Conservation (phyloP, 2,888 invertebrate species). For the Luperina testacea region DNA sequence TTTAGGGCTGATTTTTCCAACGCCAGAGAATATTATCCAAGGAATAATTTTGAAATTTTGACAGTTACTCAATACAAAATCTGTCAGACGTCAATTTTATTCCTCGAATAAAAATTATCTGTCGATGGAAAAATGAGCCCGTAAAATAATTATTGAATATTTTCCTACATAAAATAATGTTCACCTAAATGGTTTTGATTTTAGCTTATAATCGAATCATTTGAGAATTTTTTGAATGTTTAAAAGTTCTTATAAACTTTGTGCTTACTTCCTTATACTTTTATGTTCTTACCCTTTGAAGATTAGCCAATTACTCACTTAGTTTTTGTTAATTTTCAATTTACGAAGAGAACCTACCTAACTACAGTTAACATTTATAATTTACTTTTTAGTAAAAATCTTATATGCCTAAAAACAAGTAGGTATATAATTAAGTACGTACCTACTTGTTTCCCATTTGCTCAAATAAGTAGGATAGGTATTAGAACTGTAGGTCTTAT, state of each 20-base stretch:
- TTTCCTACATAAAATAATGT: background rate
- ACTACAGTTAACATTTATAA: background rate
- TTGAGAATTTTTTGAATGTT: slow-evolving; percentile 28
- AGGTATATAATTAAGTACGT: too few relatives aligned
- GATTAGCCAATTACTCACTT: background rate
- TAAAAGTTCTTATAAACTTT: slow-evolving; percentile 20
- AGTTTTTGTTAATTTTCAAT: background rate
- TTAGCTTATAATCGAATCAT: slow-evolving; percentile 25
- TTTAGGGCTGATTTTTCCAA: too few relatives aligned
- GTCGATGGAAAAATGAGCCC: too few relatives aligned
- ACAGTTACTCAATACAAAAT: too few relatives aligned
- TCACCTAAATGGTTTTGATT: background rate
- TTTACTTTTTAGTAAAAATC: background rate
- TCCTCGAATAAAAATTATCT: too few relatives aligned
- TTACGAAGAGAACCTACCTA: background rate
- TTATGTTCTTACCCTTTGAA: slow-evolving; percentile 15
- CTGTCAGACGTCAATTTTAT: too few relatives aligned
- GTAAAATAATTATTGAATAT: background rate
- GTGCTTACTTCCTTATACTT: slow-evolving; percentile 11
- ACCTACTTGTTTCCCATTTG: too few relatives aligned
- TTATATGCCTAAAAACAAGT: too few relatives aligned
- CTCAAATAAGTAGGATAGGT: too few relatives aligned
- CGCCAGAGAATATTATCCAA: too few relatives aligned
- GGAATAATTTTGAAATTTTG: too few relatives aligned
- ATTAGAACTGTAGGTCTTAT: background rate